Evolutionary conservation across 2,113 vertebrate species (phyloP), one percentile per base, ranked within the genome.

Genomic region (Tragelaphus imberbis): DNA sequence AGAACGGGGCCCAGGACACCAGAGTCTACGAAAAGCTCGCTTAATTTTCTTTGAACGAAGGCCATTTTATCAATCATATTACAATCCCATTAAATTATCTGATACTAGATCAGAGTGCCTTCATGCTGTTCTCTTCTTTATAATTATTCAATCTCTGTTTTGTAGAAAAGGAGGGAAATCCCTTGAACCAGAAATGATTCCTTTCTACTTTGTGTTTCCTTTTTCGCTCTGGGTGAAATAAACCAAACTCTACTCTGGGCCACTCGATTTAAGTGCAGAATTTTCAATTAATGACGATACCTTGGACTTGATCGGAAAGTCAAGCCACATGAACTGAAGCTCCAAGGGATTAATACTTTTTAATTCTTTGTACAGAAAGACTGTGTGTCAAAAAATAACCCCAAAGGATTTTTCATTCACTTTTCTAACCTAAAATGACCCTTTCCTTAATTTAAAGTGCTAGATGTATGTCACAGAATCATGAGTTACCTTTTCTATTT

Each of bases 261-360:
- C 58, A 95, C 40, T 36, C 8, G 59, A 12, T 96, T 98, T 95
- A 94, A 94, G 58, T 44, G 58, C 75, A 49, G 59, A 84, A 61
- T 61, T 97, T 98, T 95, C 58, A 96, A 49, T 93, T 98, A 96
- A 97, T 94, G 40, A 77, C 5, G 44, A 8, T 96, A 79, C 19
- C 16, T 21, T 85, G 10, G 14, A 94, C 92, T 95, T 92, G 40
- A 84, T 89, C 56, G 33, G 56, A 28, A 87, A 55, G 90, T 79
- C 77, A 89, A 97, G 12, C 15, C 36, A 40, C 47, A 15, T n/a
- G 8, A 28, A 56, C 33, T 44, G 16, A 95, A 58, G 53, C 14
- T 25, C 4, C 12, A 55, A 85, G 55, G 81, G 36, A 56, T 56
- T 36, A 59, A 49, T n/a, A 44, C 27, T 44, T 93, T 33, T 40